Evolutionary conservation across 2,888 invertebrate genomes (phyloP), one percentile per base, ranked within the genome.

Genomic region (Drosophila lutescens): DNA sequence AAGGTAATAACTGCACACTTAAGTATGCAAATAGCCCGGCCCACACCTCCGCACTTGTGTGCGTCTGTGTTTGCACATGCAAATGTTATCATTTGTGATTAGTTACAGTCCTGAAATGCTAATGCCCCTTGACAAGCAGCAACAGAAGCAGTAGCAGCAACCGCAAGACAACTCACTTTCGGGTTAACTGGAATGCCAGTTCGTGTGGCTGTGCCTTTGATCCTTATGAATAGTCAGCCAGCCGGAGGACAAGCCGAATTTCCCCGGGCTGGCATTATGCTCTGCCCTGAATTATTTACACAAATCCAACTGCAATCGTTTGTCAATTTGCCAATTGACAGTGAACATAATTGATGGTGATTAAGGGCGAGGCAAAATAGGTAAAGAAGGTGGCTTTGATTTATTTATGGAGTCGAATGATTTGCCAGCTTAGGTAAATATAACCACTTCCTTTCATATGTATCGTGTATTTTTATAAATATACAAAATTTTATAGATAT

Each of bases 1-100:
- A 90, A 80, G 86, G 84, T 90, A 87, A 87, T 87, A 87, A 83
- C 88, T 86, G 84, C 77, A 88, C 79, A 90, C 88, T 90, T 90
- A 89, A 89, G 77, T 79, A 89, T 90, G 89, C 89, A 89, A 89
- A 89, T 90, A 88, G 88, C 72, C 76, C 58, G 72, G 74, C 80
- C 78, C 40, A 23, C 49, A 20, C 43, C 47, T 32, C 2, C 15
- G 36, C 15, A 6, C 10, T 12, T 36, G 20, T 46, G 23, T 69
- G 72, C 73, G 75, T 80, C 78, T 81, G 73, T 72, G 72, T 71
- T 63, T 82, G 76, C 71, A 76, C 76, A 83, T 80, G 89, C 88
- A 86, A 88, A 88, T 86, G 88, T 89, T 86, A 89, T 86, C 89
- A 88, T 88, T 83, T 89, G 81, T 80, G 85, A 86, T 86, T 86